phyloP scores from a whole-genome alignment of 2,113 vertebrate genomes.

The Dolichotis patagonum region DNA sequence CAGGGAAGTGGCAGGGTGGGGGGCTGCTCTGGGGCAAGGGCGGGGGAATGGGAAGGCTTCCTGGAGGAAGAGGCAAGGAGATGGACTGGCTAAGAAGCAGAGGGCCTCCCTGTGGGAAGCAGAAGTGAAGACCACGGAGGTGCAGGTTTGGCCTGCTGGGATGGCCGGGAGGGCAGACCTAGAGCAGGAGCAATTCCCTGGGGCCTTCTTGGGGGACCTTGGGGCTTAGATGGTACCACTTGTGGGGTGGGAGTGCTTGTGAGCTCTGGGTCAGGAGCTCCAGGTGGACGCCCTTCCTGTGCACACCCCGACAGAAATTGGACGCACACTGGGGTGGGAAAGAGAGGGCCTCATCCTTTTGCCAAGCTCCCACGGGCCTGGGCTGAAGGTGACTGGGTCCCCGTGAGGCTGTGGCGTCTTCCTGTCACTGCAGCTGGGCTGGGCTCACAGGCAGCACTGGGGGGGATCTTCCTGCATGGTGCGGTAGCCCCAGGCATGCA shows the following conservation, averaged over 20 bases:
- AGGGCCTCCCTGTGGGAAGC: rapidly evolving
- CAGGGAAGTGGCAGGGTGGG: not conserved
- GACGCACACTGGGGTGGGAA: rapidly evolving
- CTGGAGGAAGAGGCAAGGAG: not conserved
- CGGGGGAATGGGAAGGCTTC: not conserved
- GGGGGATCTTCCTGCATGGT: rapidly evolving
- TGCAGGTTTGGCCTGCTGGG: not conserved
- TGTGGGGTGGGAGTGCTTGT: not conserved
- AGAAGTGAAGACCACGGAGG: not conserved
- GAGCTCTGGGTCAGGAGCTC: not conserved
- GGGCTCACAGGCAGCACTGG: rapidly evolving
- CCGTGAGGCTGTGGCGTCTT: rapidly evolving
- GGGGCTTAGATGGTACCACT: not conserved
- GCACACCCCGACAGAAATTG: rapidly evolving
- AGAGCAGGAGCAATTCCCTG: rapidly evolving
- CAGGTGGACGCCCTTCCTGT: rapidly evolving
- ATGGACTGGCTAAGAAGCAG: not conserved
- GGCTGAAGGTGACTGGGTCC: not conserved
- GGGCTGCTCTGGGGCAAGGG: no score
- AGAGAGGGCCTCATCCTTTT: rapidly evolving
- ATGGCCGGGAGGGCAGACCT: not conserved
- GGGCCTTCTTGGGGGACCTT: not conserved
- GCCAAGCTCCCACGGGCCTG: rapidly evolving
- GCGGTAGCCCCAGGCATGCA: rapidly evolving
- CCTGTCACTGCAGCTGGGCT: not conserved